Evolutionary conservation across 1,140 invertebrate species (phyloP), one percentile per base, ranked within the genome.

Genomic region (Gonioctena quinquepunctata): DNA sequence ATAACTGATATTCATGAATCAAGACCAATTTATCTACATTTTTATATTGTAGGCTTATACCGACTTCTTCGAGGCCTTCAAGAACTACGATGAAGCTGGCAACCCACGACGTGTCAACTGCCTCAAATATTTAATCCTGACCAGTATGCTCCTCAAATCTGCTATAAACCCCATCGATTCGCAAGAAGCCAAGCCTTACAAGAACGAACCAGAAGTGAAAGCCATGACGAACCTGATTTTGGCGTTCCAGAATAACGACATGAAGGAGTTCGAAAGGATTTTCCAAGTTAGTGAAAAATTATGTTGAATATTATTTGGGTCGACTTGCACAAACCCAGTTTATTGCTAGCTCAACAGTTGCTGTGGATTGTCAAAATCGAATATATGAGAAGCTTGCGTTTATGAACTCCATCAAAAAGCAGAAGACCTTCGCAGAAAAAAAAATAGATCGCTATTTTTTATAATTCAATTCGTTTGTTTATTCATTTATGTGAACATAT

Each of bases 91-190:
- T 87, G 97, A 99, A 85, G 98, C 96, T 28, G 97, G 98, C 11
- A 98, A 94, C 74, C 95, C 96, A 33, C 87, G 97, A 67, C 87
- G 98, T 74, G 99, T 96, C 13, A 98, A 96, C 0, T 99, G 97
- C 83, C 85, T 99, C n/a, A 99, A 99, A 83, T 99, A 99, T 85
- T 88, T 99, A 66, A 97, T 99, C 28, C 83, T 99, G 78, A 97
- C 98, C 3, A 99, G 98, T 82, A 99, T 99, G 98, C 85, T 98
- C 61, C 97, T 97, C 95, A 97, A 97, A 83, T 98, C 97, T 4
- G 96, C 94, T 21, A 99, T 99, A 66, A 99, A 99, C 87, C 98
- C 98, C 4, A 99, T 99, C 84, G 98, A 99, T 86, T 99, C 96
- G 0, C 98, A 99, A 89, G 98, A 99, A 87, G 97, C 97, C 0